phyloP scores from a whole-genome alignment of 2,888 invertebrate species.

The Heterodera filipjevi region DNA sequence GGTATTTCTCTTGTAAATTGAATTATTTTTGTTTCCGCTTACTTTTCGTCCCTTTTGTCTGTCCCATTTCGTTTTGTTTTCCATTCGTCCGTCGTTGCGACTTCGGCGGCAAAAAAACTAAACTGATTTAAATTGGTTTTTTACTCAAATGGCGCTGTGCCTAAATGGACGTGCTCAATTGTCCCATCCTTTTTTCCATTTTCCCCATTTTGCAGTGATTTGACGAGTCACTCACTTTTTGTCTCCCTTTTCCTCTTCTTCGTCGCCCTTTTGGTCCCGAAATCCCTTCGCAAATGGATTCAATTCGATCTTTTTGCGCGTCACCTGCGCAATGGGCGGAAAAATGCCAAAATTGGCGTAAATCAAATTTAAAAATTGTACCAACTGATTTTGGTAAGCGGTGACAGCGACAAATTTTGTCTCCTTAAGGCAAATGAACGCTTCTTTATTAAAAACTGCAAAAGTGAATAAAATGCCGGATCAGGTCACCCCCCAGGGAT shows the following conservation, averaged over 20 bases:
- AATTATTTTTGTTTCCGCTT: not conserved
- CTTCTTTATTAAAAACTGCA: not conserved
- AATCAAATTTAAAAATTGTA: not conserved
- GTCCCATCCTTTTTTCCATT: no score
- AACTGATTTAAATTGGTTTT: not conserved
- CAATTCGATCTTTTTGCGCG: constrained; percentile 25
- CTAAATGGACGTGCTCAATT: no score
- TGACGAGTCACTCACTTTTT: not conserved
- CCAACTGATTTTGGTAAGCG: constrained; percentile 27
- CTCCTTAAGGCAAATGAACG: constrained; percentile 3
- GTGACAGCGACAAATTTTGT: constrained; percentile 27
- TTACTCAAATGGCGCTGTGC: no score
- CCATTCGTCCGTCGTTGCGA: not conserved
- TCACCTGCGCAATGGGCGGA: constrained; percentile 16
- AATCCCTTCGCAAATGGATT: constrained; percentile 29
- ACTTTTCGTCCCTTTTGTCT: not conserved
- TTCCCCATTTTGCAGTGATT: no score
- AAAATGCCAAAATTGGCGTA: not conserved
- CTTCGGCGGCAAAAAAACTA: not conserved
- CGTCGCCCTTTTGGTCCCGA: constrained; percentile 25
- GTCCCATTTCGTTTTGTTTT: not conserved
- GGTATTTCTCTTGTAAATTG: no score
- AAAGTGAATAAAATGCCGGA: no score
- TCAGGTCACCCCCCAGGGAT: no score
- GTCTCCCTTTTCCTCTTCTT: not conserved